phyloP scores from a whole-genome alignment of 2,888 invertebrate genomes.

The Petrolisthes cinctipes region DNA sequence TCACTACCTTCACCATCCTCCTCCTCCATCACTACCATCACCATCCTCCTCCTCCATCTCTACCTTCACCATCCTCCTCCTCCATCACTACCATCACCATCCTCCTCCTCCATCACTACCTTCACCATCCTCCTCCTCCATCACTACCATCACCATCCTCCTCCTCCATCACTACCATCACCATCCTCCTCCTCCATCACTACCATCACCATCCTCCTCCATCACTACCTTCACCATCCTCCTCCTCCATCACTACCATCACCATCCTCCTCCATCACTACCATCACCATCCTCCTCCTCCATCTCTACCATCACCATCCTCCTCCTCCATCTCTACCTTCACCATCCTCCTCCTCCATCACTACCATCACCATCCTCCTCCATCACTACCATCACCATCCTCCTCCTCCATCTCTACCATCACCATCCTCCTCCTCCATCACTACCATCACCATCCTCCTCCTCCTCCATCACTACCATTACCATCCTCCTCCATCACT shows the following conservation, averaged over 20 bases:
- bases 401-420: too few species aligned
- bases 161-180: neutral
- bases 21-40: neutral
- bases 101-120: neutral
- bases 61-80: neutral
- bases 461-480: too few species aligned
- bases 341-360: constrained; percentile 10
- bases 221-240: neutral
- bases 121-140: neutral
- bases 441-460: neutral
- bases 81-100: neutral
- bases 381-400: too few species aligned
- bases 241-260: neutral
- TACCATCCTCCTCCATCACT: neutral
- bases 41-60: neutral
- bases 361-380: too few species aligned
- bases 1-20: neutral
- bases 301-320: neutral
- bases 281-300: neutral
- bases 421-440: too few species aligned
- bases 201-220: neutral
- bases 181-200: neutral
- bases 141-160: neutral
- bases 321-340: neutral
- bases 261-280: neutral